phyloP scores from a whole-genome alignment of 2,113 vertebrate genomes.

The Periophthalmus modestus region DNA sequence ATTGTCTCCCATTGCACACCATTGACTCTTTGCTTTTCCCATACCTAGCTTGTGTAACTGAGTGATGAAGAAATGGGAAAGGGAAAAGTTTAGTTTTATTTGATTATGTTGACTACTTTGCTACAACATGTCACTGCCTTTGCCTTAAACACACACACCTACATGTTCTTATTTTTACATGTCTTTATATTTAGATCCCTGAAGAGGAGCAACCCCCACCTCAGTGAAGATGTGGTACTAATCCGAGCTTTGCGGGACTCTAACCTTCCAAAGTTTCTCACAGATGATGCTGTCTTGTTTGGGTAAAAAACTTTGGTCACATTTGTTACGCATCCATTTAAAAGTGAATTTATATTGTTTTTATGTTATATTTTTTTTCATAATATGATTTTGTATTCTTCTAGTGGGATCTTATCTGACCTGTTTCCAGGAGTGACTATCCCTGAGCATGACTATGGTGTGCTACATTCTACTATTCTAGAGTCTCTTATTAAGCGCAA shows the following conservation, averaged over 20 bases:
- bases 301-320: constrained; percentile 57
- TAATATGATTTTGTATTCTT: neutral
- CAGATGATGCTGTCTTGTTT: constrained; percentile 82
- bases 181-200: constrained; percentile 74
- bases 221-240: constrained; percentile 85
- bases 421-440: constrained; percentile 86
- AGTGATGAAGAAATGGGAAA: neutral
- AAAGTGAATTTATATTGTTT: neutral
- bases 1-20: constrained; percentile 28
- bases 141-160: neutral
- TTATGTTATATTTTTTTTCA: neutral
- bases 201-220: constrained; percentile 81
- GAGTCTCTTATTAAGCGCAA: constrained; percentile 74
- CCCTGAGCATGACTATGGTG: constrained; percentile 87
- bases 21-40: constrained; percentile 21
- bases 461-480: constrained; percentile 81
- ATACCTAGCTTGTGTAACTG: neutral
- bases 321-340: neutral
- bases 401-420: constrained; percentile 87
- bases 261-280: constrained; percentile 87
- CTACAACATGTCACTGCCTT: neutral
- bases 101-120: neutral
- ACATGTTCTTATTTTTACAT: neutral
- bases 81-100: neutral
- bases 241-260: constrained; percentile 86